Evolutionary conservation across 2,888 invertebrate genomes (phyloP).

Genomic region (Trileptium ribeirensis): DNA sequence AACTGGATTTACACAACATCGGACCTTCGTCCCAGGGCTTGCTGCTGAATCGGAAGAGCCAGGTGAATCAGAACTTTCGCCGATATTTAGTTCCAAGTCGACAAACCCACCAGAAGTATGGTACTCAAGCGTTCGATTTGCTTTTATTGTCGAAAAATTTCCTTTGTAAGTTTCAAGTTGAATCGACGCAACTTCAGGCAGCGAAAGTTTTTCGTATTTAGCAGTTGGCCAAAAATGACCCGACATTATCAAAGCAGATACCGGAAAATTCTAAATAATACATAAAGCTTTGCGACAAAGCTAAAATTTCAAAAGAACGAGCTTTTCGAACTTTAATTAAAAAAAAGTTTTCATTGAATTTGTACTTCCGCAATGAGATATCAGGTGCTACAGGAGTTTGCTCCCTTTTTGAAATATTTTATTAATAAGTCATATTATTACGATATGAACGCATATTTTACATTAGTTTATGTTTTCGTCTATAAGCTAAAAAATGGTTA

Average conservation of each 20-base stretch:
- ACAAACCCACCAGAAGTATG: constrained; percentile 34
- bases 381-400: no score
- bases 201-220: constrained; percentile 22
- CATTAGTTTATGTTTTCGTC: no score
- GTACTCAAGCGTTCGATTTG: constrained; percentile 38
- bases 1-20: constrained; percentile 7
- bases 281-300: no score
- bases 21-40: background rate
- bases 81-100: constrained; percentile 13
- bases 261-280: constrained; percentile 59
- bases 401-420: no score
- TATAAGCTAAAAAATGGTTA: no score
- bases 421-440: no score
- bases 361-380: no score
- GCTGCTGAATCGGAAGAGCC: no score
- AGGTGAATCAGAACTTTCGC: background rate
- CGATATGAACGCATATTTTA: no score
- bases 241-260: constrained; percentile 82
- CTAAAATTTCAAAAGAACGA: no score
- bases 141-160: constrained; percentile 31
- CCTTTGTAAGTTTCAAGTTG: constrained; percentile 33
- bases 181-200: constrained; percentile 31
- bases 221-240: constrained; percentile 87
- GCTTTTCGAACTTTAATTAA: no score
- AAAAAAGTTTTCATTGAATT: no score